phyloP scores from a whole-genome alignment of 2,113 vertebrate species.

The Tonatia bakeri region DNA sequence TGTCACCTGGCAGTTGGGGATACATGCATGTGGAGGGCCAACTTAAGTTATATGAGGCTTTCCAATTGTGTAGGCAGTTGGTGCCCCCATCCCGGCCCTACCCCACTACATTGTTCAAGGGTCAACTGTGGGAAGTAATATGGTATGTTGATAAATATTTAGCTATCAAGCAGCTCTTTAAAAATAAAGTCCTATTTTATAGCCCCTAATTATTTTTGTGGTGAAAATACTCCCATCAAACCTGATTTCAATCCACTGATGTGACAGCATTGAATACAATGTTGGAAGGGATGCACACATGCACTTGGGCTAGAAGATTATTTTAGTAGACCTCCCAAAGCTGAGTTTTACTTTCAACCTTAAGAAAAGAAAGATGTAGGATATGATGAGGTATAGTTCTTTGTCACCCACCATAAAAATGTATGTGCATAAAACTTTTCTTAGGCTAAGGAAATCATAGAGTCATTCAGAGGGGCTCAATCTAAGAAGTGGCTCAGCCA shows the following conservation, averaged over 20 bases:
- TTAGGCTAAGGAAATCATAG: not conserved
- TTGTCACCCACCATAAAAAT: not conserved
- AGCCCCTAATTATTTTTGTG: not conserved
- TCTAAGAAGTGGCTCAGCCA: not conserved
- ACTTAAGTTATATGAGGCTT: not conserved
- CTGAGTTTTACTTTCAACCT: not conserved
- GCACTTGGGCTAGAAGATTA: not conserved
- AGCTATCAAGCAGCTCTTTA: not conserved
- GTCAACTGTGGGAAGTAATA: not conserved
- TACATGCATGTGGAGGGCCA: not conserved
- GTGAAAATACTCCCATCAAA: not conserved
- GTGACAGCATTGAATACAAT: not conserved
- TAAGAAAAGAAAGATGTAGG: not conserved
- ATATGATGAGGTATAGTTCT: not conserved
- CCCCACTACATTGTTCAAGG: not conserved
- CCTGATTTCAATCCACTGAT: not conserved
- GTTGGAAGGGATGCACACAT: not conserved
- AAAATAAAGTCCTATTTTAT: not conserved
- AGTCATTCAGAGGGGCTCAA: not conserved
- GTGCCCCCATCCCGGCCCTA: not conserved
- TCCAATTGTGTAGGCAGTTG: not conserved
- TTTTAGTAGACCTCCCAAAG: not conserved
- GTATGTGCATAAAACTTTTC: not conserved
- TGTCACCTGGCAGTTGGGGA: not conserved
- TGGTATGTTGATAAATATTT: not conserved